Base-by-base conservation (phyloP, 64 coral and sea anemone genomes). In the Porites australiensis region DNA sequence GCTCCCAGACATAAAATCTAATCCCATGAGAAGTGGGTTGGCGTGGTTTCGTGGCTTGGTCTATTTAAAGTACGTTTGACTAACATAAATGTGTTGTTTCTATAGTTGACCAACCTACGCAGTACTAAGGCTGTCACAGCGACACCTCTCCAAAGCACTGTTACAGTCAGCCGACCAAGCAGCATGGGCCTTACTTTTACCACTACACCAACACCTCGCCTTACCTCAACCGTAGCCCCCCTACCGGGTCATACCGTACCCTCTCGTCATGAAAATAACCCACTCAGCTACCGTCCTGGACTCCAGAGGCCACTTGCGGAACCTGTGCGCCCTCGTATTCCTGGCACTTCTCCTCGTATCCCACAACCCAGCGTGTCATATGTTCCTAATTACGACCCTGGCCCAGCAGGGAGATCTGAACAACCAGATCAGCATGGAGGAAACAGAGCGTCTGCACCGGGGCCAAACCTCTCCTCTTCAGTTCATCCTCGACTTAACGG, bases 141-240 rank as follows among this genome's bases (percentile, higher is more conserved):
- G 0, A 8, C 49, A 21, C 66, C 64, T 72, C 72, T 14, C 71
- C 78, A 75, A 79, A n/a, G 2, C 13, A 51, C 11, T 78, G 27
- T 79, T 43, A 61, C 88, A 61, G 72, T 18, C 22, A 65, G 43
- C 50, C 58, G 48, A 23, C 44, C 71, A 27, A 62, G 69, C 3
- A 20, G 55, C 18, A 59, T 18, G 37, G 37, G 48, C 12, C 22
- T 77, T 43, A 78, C 77, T 16, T 44, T 81, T 20, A 46, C 75
- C 18, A 92, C 85, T 82, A 86, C 89, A 44, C 77, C 85, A 52
- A 89, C 92, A 60, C 58, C 83, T 48, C 87, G 88, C 19, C 64
- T 98, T 37, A 94, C 95, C 66, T 91, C 95, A 19, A 98, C 76
- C 15, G 74, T 87, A 66, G 67, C 86, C 90, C 81, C 92, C 18